Conservation (phyloP, 1,140 invertebrate species). For the Harpegnathos saltator region DNA sequence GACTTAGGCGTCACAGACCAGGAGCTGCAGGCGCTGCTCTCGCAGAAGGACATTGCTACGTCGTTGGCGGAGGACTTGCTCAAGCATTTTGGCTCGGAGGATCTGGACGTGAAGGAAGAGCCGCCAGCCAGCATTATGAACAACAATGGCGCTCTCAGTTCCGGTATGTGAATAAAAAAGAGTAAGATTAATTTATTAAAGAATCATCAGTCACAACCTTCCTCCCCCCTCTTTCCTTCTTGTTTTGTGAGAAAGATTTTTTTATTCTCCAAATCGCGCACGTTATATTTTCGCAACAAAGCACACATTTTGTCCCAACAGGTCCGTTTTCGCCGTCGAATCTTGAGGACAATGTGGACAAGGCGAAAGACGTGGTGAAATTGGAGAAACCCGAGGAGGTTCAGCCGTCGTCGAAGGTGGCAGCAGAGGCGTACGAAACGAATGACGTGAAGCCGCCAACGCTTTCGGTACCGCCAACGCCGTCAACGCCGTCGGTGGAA, state of each 20-base stretch:
- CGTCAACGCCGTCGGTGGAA: conserved; percentile 55
- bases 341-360: conserved; percentile 77
- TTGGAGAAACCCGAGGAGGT: conserved; percentile 78
- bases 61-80: conserved; percentile 93
- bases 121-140: conserved; percentile 70
- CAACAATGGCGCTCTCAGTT: conserved; percentile 84
- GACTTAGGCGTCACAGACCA: conserved; percentile 88
- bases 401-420: conserved; percentile 70
- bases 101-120: conserved; percentile 90
- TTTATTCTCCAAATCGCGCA: no score
- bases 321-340: conserved; percentile 87
- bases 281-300: no score
- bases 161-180: conserved; percentile 66
- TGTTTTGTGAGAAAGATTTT: no score
- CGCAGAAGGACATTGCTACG: conserved; percentile 91
- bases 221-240: no score
- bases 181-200: no score
- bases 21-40: conserved; percentile 90
- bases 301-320: no score
- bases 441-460: conserved; percentile 49
- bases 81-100: conserved; percentile 92
- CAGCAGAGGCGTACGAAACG: conserved; percentile 67
- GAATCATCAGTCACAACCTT: no score
- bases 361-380: conserved; percentile 79
- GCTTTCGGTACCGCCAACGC: background rate